Percentiles rank a stretch among this genome's conserved stretches.
Conservation (phyloP, 2,888 invertebrate genomes). For the Agapetus fuscipes region DNA sequence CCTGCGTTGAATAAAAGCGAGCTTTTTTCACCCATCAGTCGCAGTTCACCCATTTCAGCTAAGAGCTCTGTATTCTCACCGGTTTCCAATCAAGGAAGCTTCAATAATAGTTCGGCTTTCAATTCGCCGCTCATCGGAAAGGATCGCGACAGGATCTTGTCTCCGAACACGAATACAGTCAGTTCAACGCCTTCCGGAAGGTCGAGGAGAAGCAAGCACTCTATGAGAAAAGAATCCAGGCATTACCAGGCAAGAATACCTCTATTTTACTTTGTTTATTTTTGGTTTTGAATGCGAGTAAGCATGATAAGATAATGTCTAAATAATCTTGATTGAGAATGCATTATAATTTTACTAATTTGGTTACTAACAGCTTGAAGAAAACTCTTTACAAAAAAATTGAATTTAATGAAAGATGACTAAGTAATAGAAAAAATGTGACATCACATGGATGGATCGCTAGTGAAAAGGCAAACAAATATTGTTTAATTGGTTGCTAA, state of each 20-base stretch:
- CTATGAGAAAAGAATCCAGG: constrained; percentile 55
- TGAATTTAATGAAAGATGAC: no score
- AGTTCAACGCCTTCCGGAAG: constrained; percentile 49
- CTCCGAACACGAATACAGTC: constrained; percentile 40
- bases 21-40: constrained; percentile 39
- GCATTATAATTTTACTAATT: no score
- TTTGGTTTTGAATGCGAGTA: no score
- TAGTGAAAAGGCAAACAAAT: no score
- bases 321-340: no score
- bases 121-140: constrained; percentile 37
- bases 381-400: no score
- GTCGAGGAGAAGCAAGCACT: constrained; percentile 47
- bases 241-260: constrained; percentile 63
- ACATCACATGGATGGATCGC: no score
- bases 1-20: constrained; percentile 35
- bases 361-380: no score
- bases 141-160: constrained; percentile 37
- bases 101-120: constrained; percentile 29
- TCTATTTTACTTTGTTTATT: no score
- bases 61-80: constrained; percentile 41
- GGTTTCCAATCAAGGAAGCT: constrained; percentile 33
- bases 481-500: no score
- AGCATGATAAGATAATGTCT: no score
- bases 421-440: no score
- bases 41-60: constrained; percentile 40